A percentile compares a stretch with the other conserved stretches of the same genome.
Conservation (phyloP, 2,797 vertebrate genomes). For the Sphenopsis melanotis region DNA sequence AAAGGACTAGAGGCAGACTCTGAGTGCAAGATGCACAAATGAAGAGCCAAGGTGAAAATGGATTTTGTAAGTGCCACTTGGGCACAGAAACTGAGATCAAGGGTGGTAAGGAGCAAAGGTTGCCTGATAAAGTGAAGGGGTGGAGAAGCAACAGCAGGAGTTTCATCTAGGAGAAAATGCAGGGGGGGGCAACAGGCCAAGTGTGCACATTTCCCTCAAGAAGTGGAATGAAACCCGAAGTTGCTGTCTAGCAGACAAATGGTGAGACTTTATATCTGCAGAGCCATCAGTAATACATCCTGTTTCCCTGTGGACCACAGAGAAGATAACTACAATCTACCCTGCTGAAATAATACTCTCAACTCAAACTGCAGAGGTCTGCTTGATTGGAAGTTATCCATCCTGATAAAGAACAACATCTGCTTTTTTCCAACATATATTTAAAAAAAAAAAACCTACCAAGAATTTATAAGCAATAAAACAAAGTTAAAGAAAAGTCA, state of each 20-base stretch:
- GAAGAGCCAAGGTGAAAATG: not conserved
- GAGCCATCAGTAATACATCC: not conserved
- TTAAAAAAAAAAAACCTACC: not conserved
- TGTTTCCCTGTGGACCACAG: not conserved
- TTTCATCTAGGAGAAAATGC: not conserved
- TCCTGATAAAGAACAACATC: conserved; percentile 31
- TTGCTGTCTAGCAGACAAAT: conserved; percentile 27
- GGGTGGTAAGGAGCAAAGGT: not conserved
- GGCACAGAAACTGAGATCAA: not conserved
- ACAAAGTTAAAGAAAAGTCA: not conserved
- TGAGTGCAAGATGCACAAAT: not conserved
- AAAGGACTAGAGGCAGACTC: not conserved
- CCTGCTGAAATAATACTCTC: not conserved
- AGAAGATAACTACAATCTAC: not conserved
- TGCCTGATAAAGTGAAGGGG: not conserved
- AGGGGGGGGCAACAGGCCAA: not conserved
- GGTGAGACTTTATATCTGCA: not conserved
- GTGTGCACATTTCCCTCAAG: not conserved
- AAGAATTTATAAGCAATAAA: conserved; percentile 32
- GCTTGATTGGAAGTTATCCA: conserved; percentile 4
- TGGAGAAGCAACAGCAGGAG: not conserved
- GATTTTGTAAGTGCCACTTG: not conserved
- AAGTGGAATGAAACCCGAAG: not conserved
- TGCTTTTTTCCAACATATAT: not conserved
- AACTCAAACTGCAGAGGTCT: not conserved